Evolutionary conservation across 2,888 invertebrate species (phyloP).

Genomic region (Dryobotodes eremita): DNA sequence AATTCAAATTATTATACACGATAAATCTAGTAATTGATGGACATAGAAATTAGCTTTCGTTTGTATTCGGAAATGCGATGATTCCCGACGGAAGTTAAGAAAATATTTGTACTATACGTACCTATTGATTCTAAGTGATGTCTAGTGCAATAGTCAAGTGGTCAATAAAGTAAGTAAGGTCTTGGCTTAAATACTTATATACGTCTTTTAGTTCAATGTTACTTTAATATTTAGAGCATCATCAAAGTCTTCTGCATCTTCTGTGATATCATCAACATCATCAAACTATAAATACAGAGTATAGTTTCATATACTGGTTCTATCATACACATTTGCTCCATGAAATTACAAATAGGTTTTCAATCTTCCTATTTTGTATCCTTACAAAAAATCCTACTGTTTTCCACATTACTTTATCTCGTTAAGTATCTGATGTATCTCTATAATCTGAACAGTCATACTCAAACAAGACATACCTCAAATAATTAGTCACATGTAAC

Average conservation of each 20-base stretch:
- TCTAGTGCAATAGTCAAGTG: not conserved
- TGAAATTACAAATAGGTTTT: not conserved
- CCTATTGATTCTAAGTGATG: not conserved
- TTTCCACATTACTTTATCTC: not conserved
- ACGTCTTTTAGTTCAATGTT: not conserved
- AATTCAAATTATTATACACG: too few relatives aligned
- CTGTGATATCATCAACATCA: not conserved
- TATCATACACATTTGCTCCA: not conserved
- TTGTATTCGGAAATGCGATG: too few relatives aligned
- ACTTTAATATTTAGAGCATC: not conserved
- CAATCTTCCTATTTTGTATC: not conserved
- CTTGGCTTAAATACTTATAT: too few relatives aligned
- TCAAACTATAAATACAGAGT: not conserved
- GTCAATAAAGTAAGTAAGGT: not conserved
- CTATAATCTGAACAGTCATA: not conserved
- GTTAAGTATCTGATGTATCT: not conserved
- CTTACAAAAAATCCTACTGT: not conserved
- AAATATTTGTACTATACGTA: too few relatives aligned
- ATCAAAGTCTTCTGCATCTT: too few relatives aligned
- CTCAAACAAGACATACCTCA: slow-evolving; percentile 50
- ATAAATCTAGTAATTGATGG: too few relatives aligned
- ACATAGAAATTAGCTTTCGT: too few relatives aligned
- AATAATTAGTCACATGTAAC: slow-evolving; percentile 49
- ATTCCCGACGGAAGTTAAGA: too few relatives aligned
- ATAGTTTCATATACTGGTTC: not conserved